phyloP scores from a whole-genome alignment of 2,888 invertebrate species.

The Balanococcus diminutus region DNA sequence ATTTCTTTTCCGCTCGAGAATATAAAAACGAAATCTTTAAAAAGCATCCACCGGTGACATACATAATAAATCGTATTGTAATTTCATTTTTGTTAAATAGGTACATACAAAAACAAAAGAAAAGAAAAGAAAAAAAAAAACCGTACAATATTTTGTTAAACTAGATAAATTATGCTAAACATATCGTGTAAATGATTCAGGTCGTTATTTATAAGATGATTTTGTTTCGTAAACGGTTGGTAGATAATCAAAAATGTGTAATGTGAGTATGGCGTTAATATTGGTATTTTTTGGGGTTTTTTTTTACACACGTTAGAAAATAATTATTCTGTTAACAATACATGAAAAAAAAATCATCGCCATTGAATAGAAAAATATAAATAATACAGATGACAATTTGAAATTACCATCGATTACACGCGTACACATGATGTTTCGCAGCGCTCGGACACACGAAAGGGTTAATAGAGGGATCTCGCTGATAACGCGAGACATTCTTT shows the following conservation, averaged over 20 bases:
- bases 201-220: background rate
- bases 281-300: background rate
- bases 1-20: background rate
- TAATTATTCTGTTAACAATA: background rate
- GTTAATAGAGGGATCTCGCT: background rate
- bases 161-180: background rate
- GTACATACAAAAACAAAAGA: too few species aligned
- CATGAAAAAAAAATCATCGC: background rate
- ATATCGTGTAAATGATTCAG: background rate
- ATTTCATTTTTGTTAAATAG: slow-evolving; percentile 22
- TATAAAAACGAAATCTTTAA: background rate
- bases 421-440: background rate
- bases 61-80: background rate
- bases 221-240: background rate
- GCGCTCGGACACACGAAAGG: background rate
- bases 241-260: background rate
- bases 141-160: background rate
- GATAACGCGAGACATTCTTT: background rate
- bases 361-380: background rate
- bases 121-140: too few species aligned
- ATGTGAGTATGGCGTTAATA: background rate
- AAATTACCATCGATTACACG: background rate
- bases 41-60: slow-evolving; percentile 22
- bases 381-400: background rate
- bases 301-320: background rate